Percentiles rank a stretch among this genome's conserved stretches.
These are phyloP conservation scores for Pristiophorus japonicus DNA, from an alignment of 2,113 vertebrate species.

Conservation along the genomic window DNA sequence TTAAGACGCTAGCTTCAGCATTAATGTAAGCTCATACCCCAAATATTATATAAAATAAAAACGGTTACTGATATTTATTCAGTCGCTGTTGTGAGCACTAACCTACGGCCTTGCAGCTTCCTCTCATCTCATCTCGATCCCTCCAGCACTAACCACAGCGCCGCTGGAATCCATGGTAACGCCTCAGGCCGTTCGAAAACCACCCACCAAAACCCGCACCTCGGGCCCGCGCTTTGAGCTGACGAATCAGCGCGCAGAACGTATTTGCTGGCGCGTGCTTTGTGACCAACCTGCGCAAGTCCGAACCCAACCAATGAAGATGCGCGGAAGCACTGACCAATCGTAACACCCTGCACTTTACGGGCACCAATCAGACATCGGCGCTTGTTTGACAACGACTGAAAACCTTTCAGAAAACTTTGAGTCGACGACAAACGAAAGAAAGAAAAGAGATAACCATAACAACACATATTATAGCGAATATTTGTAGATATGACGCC, in stretches of 20 bases:
- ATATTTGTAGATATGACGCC: background rate
- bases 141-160: background rate
- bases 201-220: background rate
- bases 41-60: background rate
- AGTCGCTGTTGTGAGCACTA: background rate
- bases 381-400: background rate
- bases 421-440: background rate
- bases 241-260: background rate
- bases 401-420: background rate
- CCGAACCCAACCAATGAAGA: background rate
- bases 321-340: background rate
- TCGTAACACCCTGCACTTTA: background rate
- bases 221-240: background rate
- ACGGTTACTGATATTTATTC: no score
- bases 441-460: background rate
- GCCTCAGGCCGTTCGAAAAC: background rate
- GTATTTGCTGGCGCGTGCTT: no score
- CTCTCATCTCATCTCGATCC: background rate
- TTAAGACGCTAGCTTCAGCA: background rate
- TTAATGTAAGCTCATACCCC: background rate
- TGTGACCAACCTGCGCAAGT: background rate
- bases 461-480: background rate
- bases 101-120: background rate
- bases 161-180: slow-evolving; percentile 21
- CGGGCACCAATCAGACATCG: background rate